Evolutionary conservation across 1,140 invertebrate species (phyloP).

Genomic region (Rhopalosiphum padi): DNA sequence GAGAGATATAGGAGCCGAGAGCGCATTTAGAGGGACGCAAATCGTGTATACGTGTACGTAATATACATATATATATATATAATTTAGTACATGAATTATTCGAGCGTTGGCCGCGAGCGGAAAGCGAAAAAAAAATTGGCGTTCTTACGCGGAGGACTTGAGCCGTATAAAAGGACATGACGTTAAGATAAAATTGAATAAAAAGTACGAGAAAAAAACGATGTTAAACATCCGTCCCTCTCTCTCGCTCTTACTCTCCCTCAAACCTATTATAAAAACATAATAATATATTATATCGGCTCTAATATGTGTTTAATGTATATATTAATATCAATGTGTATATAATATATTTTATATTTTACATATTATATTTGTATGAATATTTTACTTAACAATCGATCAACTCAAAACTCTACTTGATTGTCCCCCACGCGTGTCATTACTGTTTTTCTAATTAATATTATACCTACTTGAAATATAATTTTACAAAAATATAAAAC

Average conservation of each 20-base stretch:
- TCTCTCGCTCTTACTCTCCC: neutral
- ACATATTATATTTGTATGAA: neutral
- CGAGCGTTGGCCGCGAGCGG: neutral
- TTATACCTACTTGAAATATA: neutral
- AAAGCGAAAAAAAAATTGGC: neutral
- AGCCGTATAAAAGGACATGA: conserved; percentile 21
- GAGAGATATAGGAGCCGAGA: neutral
- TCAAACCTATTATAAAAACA: neutral
- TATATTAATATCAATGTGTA: neutral
- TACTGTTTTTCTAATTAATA: neutral
- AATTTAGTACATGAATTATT: conserved; percentile 15
- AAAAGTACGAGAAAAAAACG: neutral
- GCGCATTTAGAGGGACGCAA: conserved; percentile 11
- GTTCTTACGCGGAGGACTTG: neutral
- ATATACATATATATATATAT: neutral
- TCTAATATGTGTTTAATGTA: neutral
- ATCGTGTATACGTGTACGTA: neutral
- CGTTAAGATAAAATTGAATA: neutral
- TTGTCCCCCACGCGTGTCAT: neutral
- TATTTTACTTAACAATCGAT: neutral
- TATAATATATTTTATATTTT: neutral
- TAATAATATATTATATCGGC: conserved; percentile 10
- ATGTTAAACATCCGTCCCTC: neutral
- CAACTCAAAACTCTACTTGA: neutral
- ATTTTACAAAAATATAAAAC: neutral